Conservation (phyloP, 2,888 invertebrate species). For the Horisme vitalbata region DNA sequence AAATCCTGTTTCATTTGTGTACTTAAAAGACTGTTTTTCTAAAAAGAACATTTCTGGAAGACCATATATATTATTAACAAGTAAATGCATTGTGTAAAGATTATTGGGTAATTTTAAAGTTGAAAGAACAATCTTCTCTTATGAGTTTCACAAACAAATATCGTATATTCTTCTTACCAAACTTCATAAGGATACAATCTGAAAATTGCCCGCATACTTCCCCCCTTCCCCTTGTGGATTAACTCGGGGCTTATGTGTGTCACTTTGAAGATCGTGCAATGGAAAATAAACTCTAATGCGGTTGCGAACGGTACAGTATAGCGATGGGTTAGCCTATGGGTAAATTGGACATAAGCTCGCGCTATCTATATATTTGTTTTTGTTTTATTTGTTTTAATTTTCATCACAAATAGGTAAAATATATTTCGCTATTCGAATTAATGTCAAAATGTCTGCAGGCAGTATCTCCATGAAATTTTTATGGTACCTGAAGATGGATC, state of each 20-base stretch:
- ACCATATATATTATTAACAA: too few relatives aligned
- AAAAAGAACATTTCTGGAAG: too few relatives aligned
- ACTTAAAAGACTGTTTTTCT: too few relatives aligned
- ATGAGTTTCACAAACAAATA: slow-evolving; percentile 19
- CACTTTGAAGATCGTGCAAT: slow-evolving; percentile 1
- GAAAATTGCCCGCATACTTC: slow-evolving; percentile 23
- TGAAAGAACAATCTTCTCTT: slow-evolving; percentile 14
- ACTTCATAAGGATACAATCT: slow-evolving; percentile 25
- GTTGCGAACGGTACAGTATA: slow-evolving; percentile 29
- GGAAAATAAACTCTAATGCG: not conserved
- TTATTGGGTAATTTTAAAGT: slow-evolving; percentile 9
- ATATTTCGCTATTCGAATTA: too few relatives aligned
- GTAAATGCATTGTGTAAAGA: not conserved
- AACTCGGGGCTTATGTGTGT: slow-evolving; percentile 28
- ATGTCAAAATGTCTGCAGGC: too few relatives aligned
- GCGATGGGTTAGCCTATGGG: not conserved
- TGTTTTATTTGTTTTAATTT: too few relatives aligned
- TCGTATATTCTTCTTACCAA: slow-evolving; percentile 11
- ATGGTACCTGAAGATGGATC: too few relatives aligned
- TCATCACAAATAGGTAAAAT: too few relatives aligned
- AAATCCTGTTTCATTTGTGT: too few relatives aligned
- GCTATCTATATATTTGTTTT: too few relatives aligned
- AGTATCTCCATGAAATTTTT: too few relatives aligned
- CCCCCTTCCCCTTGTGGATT: slow-evolving; percentile 8
- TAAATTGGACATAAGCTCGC: not conserved